Conservation (phyloP, 2,113 vertebrate genomes). For the Bettongia penicillata region DNA sequence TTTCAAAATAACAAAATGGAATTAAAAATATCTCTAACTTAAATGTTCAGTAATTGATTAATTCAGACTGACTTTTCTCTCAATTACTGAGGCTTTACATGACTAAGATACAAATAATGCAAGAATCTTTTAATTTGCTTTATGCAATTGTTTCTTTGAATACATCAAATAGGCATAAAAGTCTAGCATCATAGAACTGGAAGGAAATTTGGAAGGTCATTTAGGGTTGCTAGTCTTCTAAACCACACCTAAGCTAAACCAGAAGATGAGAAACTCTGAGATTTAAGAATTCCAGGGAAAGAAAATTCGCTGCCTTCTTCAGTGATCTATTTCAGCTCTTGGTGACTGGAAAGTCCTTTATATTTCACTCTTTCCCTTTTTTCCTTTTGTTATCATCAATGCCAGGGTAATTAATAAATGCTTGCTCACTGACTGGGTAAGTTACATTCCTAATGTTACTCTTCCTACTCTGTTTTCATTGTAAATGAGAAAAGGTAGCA, state of each 20-base stretch:
- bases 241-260: background rate
- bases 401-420: background rate
- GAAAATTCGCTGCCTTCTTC: background rate
- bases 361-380: background rate
- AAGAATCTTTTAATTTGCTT: background rate
- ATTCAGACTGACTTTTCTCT: background rate
- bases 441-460: rapidly evolving
- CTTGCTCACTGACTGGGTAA: background rate
- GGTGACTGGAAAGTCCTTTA: rapidly evolving
- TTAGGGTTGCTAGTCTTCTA: background rate
- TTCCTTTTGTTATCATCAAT: background rate
- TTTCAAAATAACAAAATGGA: background rate
- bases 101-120: rapidly evolving
- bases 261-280: no score
- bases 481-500: background rate
- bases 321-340: rapidly evolving
- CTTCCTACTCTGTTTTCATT: background rate
- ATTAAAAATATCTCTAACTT: background rate
- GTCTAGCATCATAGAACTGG: rapidly evolving
- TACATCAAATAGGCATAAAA: rapidly evolving
- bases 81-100: background rate
- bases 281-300: background rate
- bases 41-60: no score
- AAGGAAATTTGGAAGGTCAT: background rate
- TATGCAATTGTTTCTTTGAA: background rate